Base-by-base conservation (phyloP, 2,113 vertebrate species). In the Lonchura striata region DNA sequence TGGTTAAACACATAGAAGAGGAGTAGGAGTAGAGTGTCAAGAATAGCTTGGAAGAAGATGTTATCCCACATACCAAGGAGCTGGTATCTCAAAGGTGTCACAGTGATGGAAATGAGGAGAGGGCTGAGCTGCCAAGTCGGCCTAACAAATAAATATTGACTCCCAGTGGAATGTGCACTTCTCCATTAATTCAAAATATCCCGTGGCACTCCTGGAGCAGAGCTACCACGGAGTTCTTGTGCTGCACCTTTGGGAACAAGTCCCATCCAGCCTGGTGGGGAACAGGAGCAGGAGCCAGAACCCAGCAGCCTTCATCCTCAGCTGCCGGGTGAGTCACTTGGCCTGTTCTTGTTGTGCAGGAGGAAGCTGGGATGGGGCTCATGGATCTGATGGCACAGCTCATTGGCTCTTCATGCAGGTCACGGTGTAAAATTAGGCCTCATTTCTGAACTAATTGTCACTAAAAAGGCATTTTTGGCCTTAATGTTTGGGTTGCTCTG, bases 41-140 rank as follows among this genome's bases (percentile, higher is more conserved):
- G 94, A 95, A 96, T 96, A 96, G 85, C 93, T 96, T 96, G 90
- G 94, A 95, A 96, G 95, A 95, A 94, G 94, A 96, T 92, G 94
- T 74, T 96, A 94, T 96, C 95, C 94, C 93, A 94, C 92, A 71
- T 96, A 93, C 64, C 88, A 59, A 93, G 88, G 79, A 97, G 82
- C 8, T 94, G 88, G 94, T 86, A 90, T 94, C 92, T 96, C 84
- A 54, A 88, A 96, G 95, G 94, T 96, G 96, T 96, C 88, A 81
- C 82, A 79, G 85, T 71, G 93, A 93, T 94, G 90, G 82, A 88
- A 96, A 90, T 33, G 92, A 94, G 94, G 82, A 93, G 85, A 86
- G 85, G 90, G 56, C 85, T 90, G 11, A 88, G 31, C 71, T 86
- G 91, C 92, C 92, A 92, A 61, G 64, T 27, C 22, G 64, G 71